Evolutionary conservation across 2,113 vertebrate species (phyloP).

Genomic region (Agelaius phoeniceus): DNA sequence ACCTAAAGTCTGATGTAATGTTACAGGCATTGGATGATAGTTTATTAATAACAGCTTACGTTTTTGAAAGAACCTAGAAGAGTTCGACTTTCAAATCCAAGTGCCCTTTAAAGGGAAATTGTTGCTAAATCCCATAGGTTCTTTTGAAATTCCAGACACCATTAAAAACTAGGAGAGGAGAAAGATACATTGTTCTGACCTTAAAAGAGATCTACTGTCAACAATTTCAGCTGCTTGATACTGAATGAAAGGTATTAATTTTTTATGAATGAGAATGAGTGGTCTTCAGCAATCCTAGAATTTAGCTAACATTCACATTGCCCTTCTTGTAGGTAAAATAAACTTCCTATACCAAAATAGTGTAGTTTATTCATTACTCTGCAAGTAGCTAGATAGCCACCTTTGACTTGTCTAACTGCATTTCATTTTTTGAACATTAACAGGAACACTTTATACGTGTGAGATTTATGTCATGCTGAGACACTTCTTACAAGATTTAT

Average conservation of each 20-base stretch:
- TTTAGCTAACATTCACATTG: background rate
- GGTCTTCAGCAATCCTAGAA: background rate
- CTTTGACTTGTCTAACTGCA: background rate
- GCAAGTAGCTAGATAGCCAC: background rate
- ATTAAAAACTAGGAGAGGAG: slow-evolving; percentile 14
- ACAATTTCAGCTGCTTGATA: background rate
- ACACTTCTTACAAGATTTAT: background rate
- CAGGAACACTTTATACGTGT: background rate
- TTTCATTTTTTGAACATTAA: background rate
- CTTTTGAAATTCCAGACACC: slow-evolving; percentile 11
- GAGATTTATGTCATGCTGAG: background rate
- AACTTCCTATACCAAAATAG: background rate
- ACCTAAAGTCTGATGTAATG: slow-evolving; percentile 45
- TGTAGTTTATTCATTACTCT: background rate
- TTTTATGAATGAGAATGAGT: background rate
- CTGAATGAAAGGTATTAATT: background rate
- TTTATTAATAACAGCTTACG: slow-evolving; percentile 59
- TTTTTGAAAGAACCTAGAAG: slow-evolving; percentile 31
- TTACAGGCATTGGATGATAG: slow-evolving; percentile 20
- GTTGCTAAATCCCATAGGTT: slow-evolving; percentile 34
- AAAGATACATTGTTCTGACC: background rate
- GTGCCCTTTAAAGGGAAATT: slow-evolving; percentile 26
- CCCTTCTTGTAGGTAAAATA: background rate
- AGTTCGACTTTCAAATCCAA: slow-evolving; percentile 19
- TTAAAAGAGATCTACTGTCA: background rate